Percentiles rank a stretch among this genome's conserved stretches.
These are phyloP conservation scores for Willisornis vidua DNA, from an alignment of 2,113 vertebrate species.

Conservation along the genomic window DNA sequence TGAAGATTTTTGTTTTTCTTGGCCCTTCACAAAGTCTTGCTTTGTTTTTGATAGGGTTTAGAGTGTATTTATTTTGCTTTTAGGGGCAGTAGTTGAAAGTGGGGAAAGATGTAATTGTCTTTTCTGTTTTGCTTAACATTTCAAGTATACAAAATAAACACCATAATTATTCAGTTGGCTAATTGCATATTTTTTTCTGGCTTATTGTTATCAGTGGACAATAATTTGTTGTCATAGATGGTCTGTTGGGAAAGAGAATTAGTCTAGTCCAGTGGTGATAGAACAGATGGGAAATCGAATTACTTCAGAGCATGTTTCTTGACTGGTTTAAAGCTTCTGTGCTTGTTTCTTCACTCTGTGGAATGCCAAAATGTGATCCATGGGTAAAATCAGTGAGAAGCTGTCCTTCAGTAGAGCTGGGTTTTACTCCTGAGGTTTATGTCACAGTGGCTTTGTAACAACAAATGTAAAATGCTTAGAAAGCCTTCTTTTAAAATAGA, in stretches of 20 bases:
- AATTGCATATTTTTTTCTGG: constrained; percentile 45
- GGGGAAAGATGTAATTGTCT: constrained; percentile 14
- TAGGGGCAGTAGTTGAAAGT: constrained; percentile 21
- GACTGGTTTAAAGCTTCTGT: neutral
- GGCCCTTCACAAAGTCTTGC: neutral
- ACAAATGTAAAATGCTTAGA: neutral
- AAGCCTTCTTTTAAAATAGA: neutral
- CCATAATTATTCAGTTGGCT: constrained; percentile 38
- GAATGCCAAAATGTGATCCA: neutral
- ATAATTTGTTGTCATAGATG: constrained; percentile 36
- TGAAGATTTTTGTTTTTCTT: constrained; percentile 45
- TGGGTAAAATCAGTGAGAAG: neutral
- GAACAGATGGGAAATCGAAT: neutral
- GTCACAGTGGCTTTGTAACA: neutral
- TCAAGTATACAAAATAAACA: constrained; percentile 19
- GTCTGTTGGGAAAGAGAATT: constrained; percentile 14
- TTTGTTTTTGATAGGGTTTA: constrained; percentile 41
- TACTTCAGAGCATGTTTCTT: neutral
- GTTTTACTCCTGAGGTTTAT: neutral
- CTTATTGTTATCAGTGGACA: neutral
- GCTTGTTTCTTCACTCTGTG: neutral
- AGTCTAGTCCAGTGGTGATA: neutral
- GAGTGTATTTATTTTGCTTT: constrained; percentile 51
- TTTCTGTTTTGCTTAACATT: constrained; percentile 33
- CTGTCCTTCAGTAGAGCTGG: neutral